Evolutionary conservation across 1,140 invertebrate genomes (phyloP), one percentile per base, ranked within the genome.

Genomic region (Drosophila tsacasi): DNA sequence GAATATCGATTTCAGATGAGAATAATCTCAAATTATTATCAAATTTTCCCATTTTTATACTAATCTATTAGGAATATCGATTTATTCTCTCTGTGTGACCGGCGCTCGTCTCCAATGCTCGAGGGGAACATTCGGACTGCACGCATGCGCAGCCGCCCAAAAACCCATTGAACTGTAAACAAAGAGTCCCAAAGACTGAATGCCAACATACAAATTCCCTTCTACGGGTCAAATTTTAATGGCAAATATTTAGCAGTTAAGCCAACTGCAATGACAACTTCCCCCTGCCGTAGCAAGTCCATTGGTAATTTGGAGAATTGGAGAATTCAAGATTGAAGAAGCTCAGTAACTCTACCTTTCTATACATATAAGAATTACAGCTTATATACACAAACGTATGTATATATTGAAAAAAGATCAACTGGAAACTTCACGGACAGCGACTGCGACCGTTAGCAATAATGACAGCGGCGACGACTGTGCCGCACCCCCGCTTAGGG

Each of bases 151-250:
- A 63, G 40, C 35, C 52, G 40, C 55, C 75, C 59, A 47, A 69
- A 60, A 58, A 71, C 58, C 69, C 85, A 89, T 79, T 89, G 84
- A 89, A 90, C 84, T 90, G 85, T 83, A 79, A 87, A 84, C 62
- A 72, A 67, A 64, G 44, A 35, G 15, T 9, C 19, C 32, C 64
- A 64, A 60, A 67, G 54, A 71, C 58, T 37, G 46, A 47, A 76
- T 30, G 40, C 32, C 44, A 50, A 35, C 32, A 12, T 13, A 76
- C 74, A 54, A 15, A 39, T 79, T 65, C 71, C 76, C 73, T 77
- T 77, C 68, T 61, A 73, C 80, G 78, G 84, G 66, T 87, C 84
- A 84, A 83, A 81, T 75, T 65, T 75, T 37, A 85, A 81, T 65
- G 35, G 67, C 57, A 83, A 81, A 85, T 44, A 39, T 39, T 57